Evolutionary conservation across 2,888 invertebrate genomes (phyloP).

Genomic region (Napeogenes inachia): DNA sequence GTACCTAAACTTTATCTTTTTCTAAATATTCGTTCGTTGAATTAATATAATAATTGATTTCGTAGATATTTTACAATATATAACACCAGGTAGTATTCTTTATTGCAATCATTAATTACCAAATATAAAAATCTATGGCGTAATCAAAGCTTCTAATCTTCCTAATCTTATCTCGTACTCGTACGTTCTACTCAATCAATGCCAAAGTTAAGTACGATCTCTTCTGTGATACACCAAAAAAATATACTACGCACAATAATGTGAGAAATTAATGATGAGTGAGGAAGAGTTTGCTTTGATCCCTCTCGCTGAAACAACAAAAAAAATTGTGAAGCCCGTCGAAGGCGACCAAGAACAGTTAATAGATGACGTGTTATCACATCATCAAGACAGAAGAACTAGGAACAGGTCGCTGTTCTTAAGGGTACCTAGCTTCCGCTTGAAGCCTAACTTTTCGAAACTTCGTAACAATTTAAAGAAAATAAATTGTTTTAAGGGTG

Average conservation of each 20-base stretch:
- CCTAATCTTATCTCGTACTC: conserved; percentile 58
- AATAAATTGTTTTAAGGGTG: conserved; percentile 54
- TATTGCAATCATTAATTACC: conserved; percentile 12
- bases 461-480: conserved; percentile 50
- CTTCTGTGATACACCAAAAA: conserved; percentile 44
- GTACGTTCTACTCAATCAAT: conserved; percentile 73
- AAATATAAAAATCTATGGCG: conserved; percentile 36
- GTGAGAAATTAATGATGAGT: conserved; percentile 54
- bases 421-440: conserved; percentile 45
- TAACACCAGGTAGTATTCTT: not conserved
- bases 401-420: conserved; percentile 32
- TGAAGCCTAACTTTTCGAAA: conserved; percentile 48
- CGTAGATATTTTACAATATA: not conserved
- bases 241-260: conserved; percentile 40
- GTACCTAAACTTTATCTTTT: too few species aligned
- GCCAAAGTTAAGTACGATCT: conserved; percentile 57
- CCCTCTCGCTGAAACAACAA: conserved; percentile 44
- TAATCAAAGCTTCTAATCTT: conserved; percentile 56
- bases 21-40: too few species aligned
- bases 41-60: too few species aligned
- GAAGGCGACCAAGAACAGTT: conserved; percentile 32
- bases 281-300: conserved; percentile 49
- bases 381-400: conserved; percentile 30
- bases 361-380: conserved; percentile 3
- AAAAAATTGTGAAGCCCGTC: conserved; percentile 39